Evolutionary conservation across 2,113 vertebrate genomes (phyloP), one percentile per base, ranked within the genome.

Genomic region (Diphyllodes magnificus): DNA sequence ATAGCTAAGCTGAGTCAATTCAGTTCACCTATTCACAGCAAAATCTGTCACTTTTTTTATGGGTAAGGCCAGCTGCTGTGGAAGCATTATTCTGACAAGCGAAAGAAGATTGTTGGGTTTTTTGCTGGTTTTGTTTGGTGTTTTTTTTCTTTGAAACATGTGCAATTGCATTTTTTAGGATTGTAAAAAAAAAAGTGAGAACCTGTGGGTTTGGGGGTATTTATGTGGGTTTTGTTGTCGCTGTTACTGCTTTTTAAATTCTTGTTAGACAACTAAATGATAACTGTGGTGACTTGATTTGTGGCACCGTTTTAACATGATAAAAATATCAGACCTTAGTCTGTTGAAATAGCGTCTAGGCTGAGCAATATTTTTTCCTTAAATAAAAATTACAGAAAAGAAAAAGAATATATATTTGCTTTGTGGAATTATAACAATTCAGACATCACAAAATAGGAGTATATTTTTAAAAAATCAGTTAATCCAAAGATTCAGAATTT

Each of bases 161-260:
- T 51, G 23, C 22, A 65, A 16, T 30, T 51, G 9, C 10, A 56
- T 19, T 56, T 91, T 87, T 64, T 33, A 39, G 8, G 20, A 5
- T 33, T 77, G 8, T 23, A 65, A 27, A 42, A 69, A 54, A 42
- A 39, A 39, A 39, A 39, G 39, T 39, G 39, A 47, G 77, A 77
- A 50, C 15, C 3, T 50, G 8, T 23, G 20, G 8, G 2, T 40
- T 61, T 2, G 2, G 8, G 22, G 8, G 1, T 1, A 27, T 47
- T 57, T 35, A 22, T 15, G 4, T 14, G 3, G 2, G 7, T 44
- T 71, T 51, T 60, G 4, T 42, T 64, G 2, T 57, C 1, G 1
- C 3, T 42, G 15, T 30, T 42, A 4, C 6, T 71, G 17, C 6
- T 69, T 71, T 73, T 42, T 9, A 72, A 92, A 82, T 50, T 65